Conservation (phyloP, 1,140 invertebrate species). For the Panagrolaimus sp. region DNA sequence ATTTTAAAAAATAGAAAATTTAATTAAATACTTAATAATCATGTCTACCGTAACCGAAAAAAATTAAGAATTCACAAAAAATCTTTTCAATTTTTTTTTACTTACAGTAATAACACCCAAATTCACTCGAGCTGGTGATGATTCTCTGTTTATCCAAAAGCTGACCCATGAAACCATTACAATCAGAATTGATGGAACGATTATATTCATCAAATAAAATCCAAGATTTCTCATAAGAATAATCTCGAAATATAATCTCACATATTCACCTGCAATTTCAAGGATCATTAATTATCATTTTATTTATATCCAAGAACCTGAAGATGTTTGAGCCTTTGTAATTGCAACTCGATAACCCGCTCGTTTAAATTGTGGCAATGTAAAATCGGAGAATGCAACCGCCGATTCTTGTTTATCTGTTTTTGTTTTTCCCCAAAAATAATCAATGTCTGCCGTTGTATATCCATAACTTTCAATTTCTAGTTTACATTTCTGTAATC, state of each 20-base stretch:
- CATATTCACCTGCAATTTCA: slow-evolving; percentile 36
- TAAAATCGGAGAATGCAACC: slow-evolving; percentile 35
- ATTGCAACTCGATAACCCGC: slow-evolving; percentile 34
- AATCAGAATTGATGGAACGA: slow-evolving; percentile 93
- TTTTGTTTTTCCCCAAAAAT: slow-evolving; percentile 40
- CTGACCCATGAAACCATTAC: slow-evolving; percentile 96
- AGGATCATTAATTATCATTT: too few species aligned
- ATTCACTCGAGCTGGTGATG: slow-evolving; percentile 45
- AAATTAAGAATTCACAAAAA: not conserved
- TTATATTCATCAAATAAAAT: slow-evolving; percentile 97
- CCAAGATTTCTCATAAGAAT: slow-evolving; percentile 95
- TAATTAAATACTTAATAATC: too few species aligned
- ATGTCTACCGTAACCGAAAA: not conserved
- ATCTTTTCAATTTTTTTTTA: not conserved
- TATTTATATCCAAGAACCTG: not conserved
- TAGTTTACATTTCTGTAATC: slow-evolving; percentile 14
- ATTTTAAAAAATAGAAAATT: too few species aligned
- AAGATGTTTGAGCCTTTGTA: slow-evolving; percentile 38
- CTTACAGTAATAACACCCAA: slow-evolving; percentile 41
- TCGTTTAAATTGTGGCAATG: slow-evolving; percentile 40
- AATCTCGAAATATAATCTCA: slow-evolving; percentile 66
- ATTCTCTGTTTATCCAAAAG: slow-evolving; percentile 61
- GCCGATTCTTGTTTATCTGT: slow-evolving; percentile 29
- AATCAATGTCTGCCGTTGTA: slow-evolving; percentile 84
- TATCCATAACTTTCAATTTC: slow-evolving; percentile 75